Percentiles rank a stretch among this genome's conserved stretches.
phyloP scores from a whole-genome alignment of 2,888 invertebrate genomes.

The Eupeodes luniger region DNA sequence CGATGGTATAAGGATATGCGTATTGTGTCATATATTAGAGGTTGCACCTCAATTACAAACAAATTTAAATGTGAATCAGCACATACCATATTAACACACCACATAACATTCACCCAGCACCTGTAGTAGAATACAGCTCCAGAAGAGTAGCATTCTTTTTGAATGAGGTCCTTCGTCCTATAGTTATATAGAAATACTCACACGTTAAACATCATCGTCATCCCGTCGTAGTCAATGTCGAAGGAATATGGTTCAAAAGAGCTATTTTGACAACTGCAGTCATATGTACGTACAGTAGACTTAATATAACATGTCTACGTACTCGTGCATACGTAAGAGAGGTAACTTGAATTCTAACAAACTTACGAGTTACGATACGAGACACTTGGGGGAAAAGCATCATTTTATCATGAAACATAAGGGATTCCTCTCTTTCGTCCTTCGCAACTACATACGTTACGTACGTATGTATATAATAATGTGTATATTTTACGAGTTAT shows the following conservation, averaged over 20 bases:
- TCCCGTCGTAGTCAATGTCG: neutral
- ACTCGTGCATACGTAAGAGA: neutral
- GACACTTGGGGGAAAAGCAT: neutral
- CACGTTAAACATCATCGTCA: neutral
- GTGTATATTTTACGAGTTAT: conserved; percentile 21
- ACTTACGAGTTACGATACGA: neutral
- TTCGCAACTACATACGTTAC: neutral
- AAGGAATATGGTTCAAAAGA: conserved; percentile 1
- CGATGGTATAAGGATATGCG: neutral
- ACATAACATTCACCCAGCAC: neutral
- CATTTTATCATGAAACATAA: neutral
- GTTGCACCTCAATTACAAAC: conserved; percentile 16
- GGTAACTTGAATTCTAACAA: neutral
- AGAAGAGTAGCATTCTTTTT: neutral
- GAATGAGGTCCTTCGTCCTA: neutral
- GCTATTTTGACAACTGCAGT: conserved; percentile 17
- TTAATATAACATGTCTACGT: too few relatives aligned
- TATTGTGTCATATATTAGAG: neutral
- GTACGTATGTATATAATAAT: neutral
- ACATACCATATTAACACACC: neutral
- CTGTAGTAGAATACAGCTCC: too few relatives aligned
- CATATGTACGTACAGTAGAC: neutral
- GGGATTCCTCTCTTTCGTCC: neutral
- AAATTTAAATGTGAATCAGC: conserved; percentile 33
- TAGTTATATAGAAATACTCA: neutral